phyloP scores from a whole-genome alignment of 1,140 invertebrate species.

The Branchinecta lindahli region DNA sequence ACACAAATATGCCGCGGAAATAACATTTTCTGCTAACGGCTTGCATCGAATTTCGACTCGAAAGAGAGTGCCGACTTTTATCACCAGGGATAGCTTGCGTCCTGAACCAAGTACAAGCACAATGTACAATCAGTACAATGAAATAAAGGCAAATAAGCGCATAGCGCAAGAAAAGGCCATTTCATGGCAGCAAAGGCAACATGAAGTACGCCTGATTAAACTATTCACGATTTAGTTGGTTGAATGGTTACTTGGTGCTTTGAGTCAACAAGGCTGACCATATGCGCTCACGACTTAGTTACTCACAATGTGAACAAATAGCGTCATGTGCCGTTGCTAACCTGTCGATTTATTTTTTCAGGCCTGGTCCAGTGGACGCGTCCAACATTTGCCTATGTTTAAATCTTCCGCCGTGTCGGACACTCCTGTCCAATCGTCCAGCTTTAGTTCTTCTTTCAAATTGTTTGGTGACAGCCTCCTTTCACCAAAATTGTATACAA shows the following conservation, averaged over 20 bases:
- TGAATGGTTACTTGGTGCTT: neutral
- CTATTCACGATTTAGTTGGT: neutral
- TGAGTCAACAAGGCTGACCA: too few species aligned
- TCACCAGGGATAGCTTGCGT: too few species aligned
- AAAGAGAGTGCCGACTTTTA: too few species aligned
- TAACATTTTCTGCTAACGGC: too few species aligned
- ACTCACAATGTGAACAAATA: neutral
- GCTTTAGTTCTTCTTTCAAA: neutral
- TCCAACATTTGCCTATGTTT: neutral
- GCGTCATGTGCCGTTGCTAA: neutral
- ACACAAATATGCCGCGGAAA: too few species aligned
- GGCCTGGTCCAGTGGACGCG: neutral
- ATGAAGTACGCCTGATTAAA: neutral
- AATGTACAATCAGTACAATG: too few species aligned
- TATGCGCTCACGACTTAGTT: neutral
- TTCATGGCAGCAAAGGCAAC: neutral
- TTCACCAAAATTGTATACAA: constrained; percentile 1
- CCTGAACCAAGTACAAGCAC: too few species aligned
- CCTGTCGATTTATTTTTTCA: neutral
- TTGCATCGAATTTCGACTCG: too few species aligned
- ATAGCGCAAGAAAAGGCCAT: neutral
- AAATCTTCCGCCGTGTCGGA: neutral
- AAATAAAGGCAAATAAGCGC: too few species aligned
- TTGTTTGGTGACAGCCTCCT: neutral
- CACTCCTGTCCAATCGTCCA: neutral